Evolutionary conservation across 2,113 vertebrate genomes (phyloP).

Genomic region (Paedocypris sp.): DNA sequence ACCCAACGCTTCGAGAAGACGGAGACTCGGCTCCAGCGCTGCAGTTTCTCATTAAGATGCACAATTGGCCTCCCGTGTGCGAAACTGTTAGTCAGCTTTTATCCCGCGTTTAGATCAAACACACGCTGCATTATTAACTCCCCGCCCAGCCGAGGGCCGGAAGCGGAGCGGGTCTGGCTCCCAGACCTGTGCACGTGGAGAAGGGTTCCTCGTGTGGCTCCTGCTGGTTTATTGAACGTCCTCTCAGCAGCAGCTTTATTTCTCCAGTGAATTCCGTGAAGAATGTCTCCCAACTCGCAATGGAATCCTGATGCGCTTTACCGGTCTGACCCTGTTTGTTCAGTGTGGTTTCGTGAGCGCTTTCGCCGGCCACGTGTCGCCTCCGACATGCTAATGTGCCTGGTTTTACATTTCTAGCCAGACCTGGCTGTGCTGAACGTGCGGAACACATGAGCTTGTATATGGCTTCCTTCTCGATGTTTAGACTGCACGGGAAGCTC

Average conservation of each 20-base stretch:
- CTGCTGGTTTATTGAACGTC: conserved; percentile 30
- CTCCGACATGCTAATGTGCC: too few species aligned
- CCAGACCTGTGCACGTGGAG: conserved; percentile 17
- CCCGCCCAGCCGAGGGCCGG: not conserved
- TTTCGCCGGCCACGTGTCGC: too few species aligned
- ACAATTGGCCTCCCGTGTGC: not conserved
- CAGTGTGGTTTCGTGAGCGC: too few species aligned
- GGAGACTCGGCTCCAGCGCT: too few species aligned
- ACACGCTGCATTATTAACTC: conserved; percentile 14
- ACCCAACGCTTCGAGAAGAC: too few species aligned
- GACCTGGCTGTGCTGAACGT: too few species aligned
- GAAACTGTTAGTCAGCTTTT: conserved; percentile 12
- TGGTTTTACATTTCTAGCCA: too few species aligned
- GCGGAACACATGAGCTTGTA: too few species aligned
- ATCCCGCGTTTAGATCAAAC: conserved; percentile 30
- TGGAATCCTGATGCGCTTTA: too few species aligned
- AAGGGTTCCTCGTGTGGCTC: not conserved
- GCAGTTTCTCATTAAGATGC: conserved; percentile 21
- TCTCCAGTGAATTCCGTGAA: conserved; percentile 1
- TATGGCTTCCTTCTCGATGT: too few species aligned
- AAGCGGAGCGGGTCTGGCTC: conserved; percentile 12
- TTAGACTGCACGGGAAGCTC: too few species aligned
- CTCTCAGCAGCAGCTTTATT: conserved; percentile 11
- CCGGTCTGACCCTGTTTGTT: too few species aligned
- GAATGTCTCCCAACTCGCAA: not conserved